phyloP scores from a whole-genome alignment of 1,140 invertebrate genomes.

The Ceratosolen solmsi region DNA sequence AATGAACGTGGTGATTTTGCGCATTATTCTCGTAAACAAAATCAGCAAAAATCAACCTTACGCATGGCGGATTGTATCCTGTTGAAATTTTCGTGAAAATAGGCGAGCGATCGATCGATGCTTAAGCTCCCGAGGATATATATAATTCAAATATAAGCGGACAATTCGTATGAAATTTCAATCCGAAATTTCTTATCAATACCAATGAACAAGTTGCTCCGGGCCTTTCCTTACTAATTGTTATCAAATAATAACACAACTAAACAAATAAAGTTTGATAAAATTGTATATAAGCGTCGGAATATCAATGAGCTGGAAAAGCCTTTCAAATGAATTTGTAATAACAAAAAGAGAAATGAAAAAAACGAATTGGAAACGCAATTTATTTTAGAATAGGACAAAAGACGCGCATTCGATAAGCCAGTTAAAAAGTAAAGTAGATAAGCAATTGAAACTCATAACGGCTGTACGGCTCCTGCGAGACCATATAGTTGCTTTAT shows the following conservation, averaged over 20 bases:
- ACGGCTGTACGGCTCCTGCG: neutral
- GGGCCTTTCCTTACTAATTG: no score
- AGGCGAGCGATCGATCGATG: neutral
- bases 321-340: neutral
- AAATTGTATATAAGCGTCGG: neutral
- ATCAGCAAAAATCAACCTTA: neutral
- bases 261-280: neutral
- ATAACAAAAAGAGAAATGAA: no score
- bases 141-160: neutral
- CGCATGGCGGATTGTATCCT: neutral
- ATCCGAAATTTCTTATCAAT: neutral
- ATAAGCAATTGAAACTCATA: slow-evolving; percentile 16
- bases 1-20: neutral
- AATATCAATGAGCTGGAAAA: no score
- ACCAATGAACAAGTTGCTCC: neutral
- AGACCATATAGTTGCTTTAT: slow-evolving; percentile 24
- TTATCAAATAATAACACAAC: no score
- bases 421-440: neutral
- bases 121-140: neutral
- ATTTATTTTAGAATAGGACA: no score
- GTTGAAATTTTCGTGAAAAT: neutral
- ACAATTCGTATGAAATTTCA: neutral
- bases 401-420: no score
- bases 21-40: neutral
- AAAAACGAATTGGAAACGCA: no score